A percentile compares a stretch with the other conserved stretches of the same genome.
Evolutionary conservation across 1,140 invertebrate genomes (phyloP).

Genomic region (Frieseomelitta varia): DNA sequence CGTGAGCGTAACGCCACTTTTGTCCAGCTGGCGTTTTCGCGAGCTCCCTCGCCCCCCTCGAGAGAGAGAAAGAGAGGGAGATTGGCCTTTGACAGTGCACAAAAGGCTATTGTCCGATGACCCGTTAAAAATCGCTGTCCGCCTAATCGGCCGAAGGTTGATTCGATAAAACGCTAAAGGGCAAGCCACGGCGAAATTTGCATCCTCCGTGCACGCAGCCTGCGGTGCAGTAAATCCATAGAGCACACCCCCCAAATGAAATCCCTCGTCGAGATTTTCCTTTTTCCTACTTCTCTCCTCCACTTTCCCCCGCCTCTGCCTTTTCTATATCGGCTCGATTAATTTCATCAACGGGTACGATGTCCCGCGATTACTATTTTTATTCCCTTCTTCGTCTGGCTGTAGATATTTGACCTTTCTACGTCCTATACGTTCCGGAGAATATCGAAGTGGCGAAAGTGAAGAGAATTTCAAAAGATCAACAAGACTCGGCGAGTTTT

Average conservation of each 20-base stretch:
- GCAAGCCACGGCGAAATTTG: slow-evolving; percentile 42
- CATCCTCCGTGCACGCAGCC: slow-evolving; percentile 27
- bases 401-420: too few relatives aligned
- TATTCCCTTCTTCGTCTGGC: neutral
- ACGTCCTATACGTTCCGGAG: too few relatives aligned
- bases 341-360: neutral
- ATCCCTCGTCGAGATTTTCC: neutral
- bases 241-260: neutral
- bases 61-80: neutral
- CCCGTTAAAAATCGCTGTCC: slow-evolving; percentile 61
- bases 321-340: slow-evolving; percentile 4
- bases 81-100: slow-evolving; percentile 44
- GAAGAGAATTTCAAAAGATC: too few relatives aligned
- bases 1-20: slow-evolving; percentile 41
- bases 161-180: slow-evolving; percentile 63
- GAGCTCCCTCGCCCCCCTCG: neutral
- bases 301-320: neutral
- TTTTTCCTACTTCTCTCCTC: neutral
- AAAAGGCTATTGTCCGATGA: slow-evolving; percentile 64
- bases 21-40: slow-evolving; percentile 55
- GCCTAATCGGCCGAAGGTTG: slow-evolving; percentile 60
- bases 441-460: too few relatives aligned
- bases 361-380: neutral
- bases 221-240: slow-evolving; percentile 28
- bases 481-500: too few relatives aligned